Evolutionary conservation across 2,113 vertebrate species (phyloP).

Genomic region (Anarrhichthys ocellatus): DNA sequence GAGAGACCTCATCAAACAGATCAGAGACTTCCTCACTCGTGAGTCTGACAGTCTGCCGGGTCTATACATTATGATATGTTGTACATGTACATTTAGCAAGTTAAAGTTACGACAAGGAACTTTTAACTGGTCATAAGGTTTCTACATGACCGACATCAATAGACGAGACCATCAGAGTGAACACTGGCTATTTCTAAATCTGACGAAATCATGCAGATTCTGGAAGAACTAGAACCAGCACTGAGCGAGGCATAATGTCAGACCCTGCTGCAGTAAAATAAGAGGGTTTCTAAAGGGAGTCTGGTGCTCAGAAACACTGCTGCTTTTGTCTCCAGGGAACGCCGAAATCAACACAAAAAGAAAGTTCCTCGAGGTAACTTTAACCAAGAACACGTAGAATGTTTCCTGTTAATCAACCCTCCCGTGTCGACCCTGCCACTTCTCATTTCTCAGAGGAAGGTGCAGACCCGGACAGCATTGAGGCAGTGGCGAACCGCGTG

Average conservation of each 20-base stretch:
- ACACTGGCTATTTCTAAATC: too few species aligned
- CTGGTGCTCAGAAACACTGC: neutral
- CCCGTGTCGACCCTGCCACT: neutral
- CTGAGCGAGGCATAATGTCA: too few species aligned
- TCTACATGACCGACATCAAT: too few species aligned
- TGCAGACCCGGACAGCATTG: slow-evolving; percentile 95
- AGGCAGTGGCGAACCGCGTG: slow-evolving; percentile 91
- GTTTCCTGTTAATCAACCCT: neutral
- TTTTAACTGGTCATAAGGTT: too few species aligned
- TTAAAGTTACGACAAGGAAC: too few species aligned
- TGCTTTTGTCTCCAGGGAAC: neutral
- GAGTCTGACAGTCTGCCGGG: slow-evolving; percentile 73
- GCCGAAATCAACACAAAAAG: neutral
- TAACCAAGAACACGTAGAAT: neutral
- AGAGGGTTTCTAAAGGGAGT: neutral
- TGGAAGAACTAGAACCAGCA: neutral
- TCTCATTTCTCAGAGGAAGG: slow-evolving; percentile 88
- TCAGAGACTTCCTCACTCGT: slow-evolving; percentile 96
- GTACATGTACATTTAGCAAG: neutral
- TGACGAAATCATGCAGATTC: too few species aligned
- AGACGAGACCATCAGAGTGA: too few species aligned
- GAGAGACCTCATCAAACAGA: slow-evolving; percentile 93
- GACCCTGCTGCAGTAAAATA: neutral
- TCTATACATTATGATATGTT: neutral
- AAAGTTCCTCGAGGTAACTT: neutral